These are phyloP conservation scores for Tupaia tana DNA, from an alignment of 2,113 vertebrate genomes.

Conservation along the genomic window DNA sequence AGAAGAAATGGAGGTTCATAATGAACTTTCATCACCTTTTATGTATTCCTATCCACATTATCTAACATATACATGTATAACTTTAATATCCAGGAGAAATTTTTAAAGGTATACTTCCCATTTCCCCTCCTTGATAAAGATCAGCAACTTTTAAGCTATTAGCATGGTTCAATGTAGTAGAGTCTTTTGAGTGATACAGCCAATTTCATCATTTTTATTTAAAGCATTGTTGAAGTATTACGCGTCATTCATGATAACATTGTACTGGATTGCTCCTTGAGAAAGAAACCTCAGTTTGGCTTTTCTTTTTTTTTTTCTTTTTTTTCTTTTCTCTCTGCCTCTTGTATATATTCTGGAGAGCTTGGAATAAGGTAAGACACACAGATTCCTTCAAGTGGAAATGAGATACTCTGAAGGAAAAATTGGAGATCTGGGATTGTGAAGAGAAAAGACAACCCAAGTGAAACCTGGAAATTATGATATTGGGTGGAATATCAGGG, in stretches of 20 bases:
- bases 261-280: background rate
- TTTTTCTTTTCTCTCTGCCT: background rate
- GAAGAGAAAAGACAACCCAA: background rate
- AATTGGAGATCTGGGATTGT: background rate
- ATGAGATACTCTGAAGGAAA: background rate
- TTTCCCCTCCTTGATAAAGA: background rate
- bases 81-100: background rate
- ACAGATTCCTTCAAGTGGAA: background rate
- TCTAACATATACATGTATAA: background rate
- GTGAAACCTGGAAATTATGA: too few species aligned
- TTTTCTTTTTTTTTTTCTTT: too few species aligned
- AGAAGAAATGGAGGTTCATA: background rate
- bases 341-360: background rate
- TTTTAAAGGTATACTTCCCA: background rate
- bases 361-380: background rate
- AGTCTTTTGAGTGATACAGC: background rate
- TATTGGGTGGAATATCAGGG: too few species aligned
- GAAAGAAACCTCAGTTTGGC: background rate
- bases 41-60: background rate
- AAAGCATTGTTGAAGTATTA: background rate
- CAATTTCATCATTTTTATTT: background rate
- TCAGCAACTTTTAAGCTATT: background rate
- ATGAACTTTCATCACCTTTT: background rate
- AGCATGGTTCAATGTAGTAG: background rate
- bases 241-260: accelerated